Evolutionary conservation across 64 coral and sea anemone species (phyloP), one percentile per base, ranked within the genome.

Genomic region (Stichodactyla mertensii): DNA sequence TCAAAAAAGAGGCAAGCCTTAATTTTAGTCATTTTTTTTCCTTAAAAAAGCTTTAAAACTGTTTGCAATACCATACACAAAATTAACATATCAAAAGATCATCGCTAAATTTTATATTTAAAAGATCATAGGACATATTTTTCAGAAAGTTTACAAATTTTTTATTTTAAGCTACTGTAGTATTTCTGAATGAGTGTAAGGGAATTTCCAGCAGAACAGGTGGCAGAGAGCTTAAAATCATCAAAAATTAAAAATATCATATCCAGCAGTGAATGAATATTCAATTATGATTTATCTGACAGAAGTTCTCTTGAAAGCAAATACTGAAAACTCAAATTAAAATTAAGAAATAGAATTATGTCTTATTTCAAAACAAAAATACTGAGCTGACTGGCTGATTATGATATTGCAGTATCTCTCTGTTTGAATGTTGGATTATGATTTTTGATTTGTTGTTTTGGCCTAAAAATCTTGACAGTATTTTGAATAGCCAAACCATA

Each of bases 201-300:
- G 24, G 78, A 81, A 81, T 55, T 81, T 54, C 7, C 7, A 8
- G 15, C 78, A 52, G 51, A 20, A 51, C 78, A 81, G 78, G 78
- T 81, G 78, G 78, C 14, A 3, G 7, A 53, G 78, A 53, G 18
- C 51, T 81, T 13, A 85, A 82, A 85, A 85, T 85, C 83, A 85
- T 85, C 55, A 85, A 85, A 85, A 85, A 85, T 85, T 85, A 20
- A 85, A 64, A 85, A 85, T 57, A 85, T 57, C 55, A 85, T n/a
- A 11, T 85, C 83, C 83, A 58, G 16, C 83, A 85, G 55, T 36
- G 83, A 52, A 45, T 66, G 56, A 13, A 85, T 31, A 85, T 36
- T 85, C 60, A 85, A 85, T 85, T 85, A 85, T 36, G 27, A 55
- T 59, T 81, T 81, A 81, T 81, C 78, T 81, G 78, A 81, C 51